These are phyloP conservation scores for Bergia sp. DNA, from an alignment of 92 coral and sea anemone species.

Conservation along the genomic window DNA sequence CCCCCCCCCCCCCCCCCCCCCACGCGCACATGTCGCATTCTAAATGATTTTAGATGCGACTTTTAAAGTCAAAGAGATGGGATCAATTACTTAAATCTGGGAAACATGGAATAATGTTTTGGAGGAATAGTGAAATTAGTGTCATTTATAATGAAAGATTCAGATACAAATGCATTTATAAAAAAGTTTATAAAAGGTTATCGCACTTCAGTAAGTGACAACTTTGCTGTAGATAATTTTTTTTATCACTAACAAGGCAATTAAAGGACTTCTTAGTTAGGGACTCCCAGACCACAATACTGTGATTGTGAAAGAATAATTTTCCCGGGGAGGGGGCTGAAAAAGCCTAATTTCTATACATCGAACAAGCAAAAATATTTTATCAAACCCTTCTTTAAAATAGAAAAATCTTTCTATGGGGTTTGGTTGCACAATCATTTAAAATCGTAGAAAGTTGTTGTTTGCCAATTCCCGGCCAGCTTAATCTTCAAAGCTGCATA, in stretches of 20 bases:
- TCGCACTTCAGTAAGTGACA: background rate
- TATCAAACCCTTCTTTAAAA: background rate
- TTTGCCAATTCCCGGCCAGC: too few relatives aligned
- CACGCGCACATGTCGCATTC: too few relatives aligned
- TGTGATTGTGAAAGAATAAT: too few relatives aligned
- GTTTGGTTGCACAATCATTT: background rate
- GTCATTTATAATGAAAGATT: too few relatives aligned
- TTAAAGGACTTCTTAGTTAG: background rate
- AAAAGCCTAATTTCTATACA: too few relatives aligned
- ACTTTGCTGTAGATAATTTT: background rate
- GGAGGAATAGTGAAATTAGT: too few relatives aligned
- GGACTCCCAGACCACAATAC: background rate
- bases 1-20: too few relatives aligned
- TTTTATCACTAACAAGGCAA: background rate
- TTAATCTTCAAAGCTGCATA: background rate
- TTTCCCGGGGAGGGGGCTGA: background rate
- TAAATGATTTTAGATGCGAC: too few relatives aligned
- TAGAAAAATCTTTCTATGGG: too few relatives aligned
- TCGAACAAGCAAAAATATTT: background rate
- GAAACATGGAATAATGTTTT: too few relatives aligned
- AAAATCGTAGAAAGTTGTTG: background rate
- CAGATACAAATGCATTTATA: background rate
- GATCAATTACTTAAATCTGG: background rate
- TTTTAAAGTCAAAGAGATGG: too few relatives aligned
- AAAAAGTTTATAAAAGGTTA: background rate